These are phyloP conservation scores for Halictus quadricinctus DNA, from an alignment of 2,888 invertebrate genomes.

Conservation along the genomic window DNA sequence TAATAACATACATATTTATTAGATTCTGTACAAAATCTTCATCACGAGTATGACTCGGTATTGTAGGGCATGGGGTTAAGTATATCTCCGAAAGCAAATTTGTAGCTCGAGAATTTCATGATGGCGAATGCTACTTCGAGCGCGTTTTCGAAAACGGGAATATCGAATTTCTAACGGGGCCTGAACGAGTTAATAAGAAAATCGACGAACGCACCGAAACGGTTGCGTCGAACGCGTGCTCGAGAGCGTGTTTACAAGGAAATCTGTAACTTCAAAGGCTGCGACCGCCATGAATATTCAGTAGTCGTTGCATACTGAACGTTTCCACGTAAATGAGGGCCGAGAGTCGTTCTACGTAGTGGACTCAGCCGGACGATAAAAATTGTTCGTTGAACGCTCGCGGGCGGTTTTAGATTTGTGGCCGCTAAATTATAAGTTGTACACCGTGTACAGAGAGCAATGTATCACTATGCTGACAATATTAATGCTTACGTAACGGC, in stretches of 20 bases:
- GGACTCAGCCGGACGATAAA: conserved; percentile 37
- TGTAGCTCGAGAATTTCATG: neutral
- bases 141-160: neutral
- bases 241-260: conserved; percentile 10
- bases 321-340: conserved; percentile 7
- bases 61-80: neutral
- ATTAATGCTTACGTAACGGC: conserved; percentile 49
- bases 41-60: no score
- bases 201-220: neutral
- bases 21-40: no score
- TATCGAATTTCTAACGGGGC: neutral
- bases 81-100: neutral
- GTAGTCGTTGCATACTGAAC: conserved; percentile 5
- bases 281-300: conserved; percentile 27
- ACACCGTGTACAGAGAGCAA: conserved; percentile 47
- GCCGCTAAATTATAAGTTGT: conserved; percentile 43
- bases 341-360: conserved; percentile 8
- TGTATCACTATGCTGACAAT: conserved; percentile 50
- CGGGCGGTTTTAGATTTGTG: conserved; percentile 31
- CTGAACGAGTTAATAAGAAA: conserved; percentile 15
- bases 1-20: no score
- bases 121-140: neutral
- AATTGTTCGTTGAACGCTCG: conserved; percentile 29
- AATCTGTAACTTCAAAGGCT: conserved; percentile 21
- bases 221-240: neutral